Base-by-base conservation (phyloP, 2,797 vertebrate genomes). In the Hafferia zeledoni region DNA sequence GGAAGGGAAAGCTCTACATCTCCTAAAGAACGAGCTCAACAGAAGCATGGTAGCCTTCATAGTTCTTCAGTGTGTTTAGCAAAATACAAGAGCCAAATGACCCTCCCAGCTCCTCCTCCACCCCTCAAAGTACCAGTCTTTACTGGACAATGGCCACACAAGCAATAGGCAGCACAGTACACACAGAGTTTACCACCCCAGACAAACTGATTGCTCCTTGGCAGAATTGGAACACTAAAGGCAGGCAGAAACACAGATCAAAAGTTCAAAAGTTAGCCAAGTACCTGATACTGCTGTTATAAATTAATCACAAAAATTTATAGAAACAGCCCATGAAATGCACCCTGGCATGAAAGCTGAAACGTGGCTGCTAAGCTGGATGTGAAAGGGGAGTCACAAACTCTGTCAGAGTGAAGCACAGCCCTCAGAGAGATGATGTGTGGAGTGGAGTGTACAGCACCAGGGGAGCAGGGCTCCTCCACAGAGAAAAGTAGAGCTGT, bases 381-480 rank as follows among this genome's bases (percentile, higher is more conserved):
- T 0, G 0, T 8, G 39, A 70, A 83, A 92, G 14, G 23, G 28
- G 59, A 47, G 7, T 55, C 50, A 53, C 6, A 84, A 83, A 86
- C 20, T 9, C 27, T n/a, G 25, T 10, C 53, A 85, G 64, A 71
- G 27, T 0, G 2, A 72, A 61, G 15, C 35, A 31, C 8, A 56
- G 37, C 20, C 25, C 44, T 72, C 25, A 37, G 5, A 41, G 17
- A 44, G 49, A 88, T 0, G 0, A 31, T 12, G 25, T 1, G 1
- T 31, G 27, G 33, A 67, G 27, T 3, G 20, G 22, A 46, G 17
- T 22, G 11, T 7, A 8, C 6, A 50, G 39, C 27, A 46, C 4
- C 24, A 72, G 30, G 16, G 43, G 64, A 68, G 78, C 7, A 0
- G 0, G 17, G 64, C 14, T 90, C 24, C 60, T 57, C 43, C 59